Evolutionary conservation across 2,888 invertebrate genomes (phyloP).

Genomic region (Carcina quercana): DNA sequence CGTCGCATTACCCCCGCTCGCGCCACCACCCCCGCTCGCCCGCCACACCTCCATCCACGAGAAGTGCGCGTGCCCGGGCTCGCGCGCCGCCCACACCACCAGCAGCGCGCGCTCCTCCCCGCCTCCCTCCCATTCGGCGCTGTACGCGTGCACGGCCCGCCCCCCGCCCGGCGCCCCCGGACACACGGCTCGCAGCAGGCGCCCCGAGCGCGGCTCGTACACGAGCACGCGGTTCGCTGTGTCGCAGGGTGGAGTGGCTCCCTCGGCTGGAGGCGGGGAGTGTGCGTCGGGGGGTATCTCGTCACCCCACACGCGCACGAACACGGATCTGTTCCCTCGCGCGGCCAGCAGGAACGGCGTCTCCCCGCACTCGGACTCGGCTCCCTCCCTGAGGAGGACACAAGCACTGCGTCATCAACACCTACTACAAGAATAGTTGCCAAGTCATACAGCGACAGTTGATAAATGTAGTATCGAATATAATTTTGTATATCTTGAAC

Average conservation of each 20-base stretch:
- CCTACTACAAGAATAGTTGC: no score
- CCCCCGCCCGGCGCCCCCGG: constrained; percentile 75
- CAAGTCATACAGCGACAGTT: no score
- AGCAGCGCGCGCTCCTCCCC: constrained; percentile 79
- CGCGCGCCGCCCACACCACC: constrained; percentile 89
- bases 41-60: constrained; percentile 76
- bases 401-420: no score
- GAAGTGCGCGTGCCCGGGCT: constrained; percentile 84
- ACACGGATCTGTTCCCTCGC: constrained; percentile 85
- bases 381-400: constrained; percentile 22
- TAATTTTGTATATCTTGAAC: neutral
- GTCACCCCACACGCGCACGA: constrained; percentile 88
- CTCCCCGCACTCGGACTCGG: constrained; percentile 78
- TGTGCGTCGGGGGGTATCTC: constrained; percentile 77
- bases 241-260: constrained; percentile 74
- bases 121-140: constrained; percentile 81
- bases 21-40: constrained; percentile 5
- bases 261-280: constrained; percentile 60
- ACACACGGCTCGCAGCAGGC: constrained; percentile 80
- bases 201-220: constrained; percentile 78
- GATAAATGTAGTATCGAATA: neutral
- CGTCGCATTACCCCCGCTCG: constrained; percentile 32
- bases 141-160: constrained; percentile 84
- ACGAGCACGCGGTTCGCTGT: constrained; percentile 87
- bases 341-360: constrained; percentile 88